Evolutionary conservation across 2,888 invertebrate species (phyloP), one percentile per base, ranked within the genome.

Genomic region (Adela reaumurella): DNA sequence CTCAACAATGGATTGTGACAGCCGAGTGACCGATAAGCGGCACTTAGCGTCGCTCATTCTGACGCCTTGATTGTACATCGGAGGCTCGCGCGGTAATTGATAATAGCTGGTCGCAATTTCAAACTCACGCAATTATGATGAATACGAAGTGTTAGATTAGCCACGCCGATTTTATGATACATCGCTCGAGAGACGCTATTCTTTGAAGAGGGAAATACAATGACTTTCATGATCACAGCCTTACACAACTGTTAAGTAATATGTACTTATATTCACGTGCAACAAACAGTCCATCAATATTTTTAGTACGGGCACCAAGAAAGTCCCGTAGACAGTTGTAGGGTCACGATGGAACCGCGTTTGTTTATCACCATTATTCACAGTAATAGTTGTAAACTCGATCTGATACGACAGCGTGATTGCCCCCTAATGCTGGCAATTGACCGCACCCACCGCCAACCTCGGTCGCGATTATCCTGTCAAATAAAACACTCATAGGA

Each of bases 1-100:
- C 35, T 35, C 35, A 14, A 35, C 35, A 35, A 35, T 35, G 11
- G 35, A 35, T 8, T 3, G 35, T 14, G 35, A 11, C 35, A 11
- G 35, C 35, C 35, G 14, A 35, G 14, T 35, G 35, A 24, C 35
- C 35, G 35, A 35, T 35, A 35, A 35, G 14, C 35, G 35, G 14
- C 49, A 57, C 55, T 60, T 57, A 60, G 55, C 57, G 62, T 62
- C 61, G 58, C 50, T 63, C 61, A 63, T 58, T 57, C 60, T 60
- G 62, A 63, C 60, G 61, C 59, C 55, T 57, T 56, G 62, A 65
- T 65, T 58, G 56, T 18, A 43, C 17, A 43, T 17, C 41, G 35
- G 41, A 35, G 19, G 29, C 19, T 47, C 47, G n/a, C n/a, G n/a
- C n/a, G 17, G 19, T 47, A 19, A 42, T 47, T 47, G 42, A 47